phyloP scores from a whole-genome alignment of 92 coral and sea anemone species.

The Porites lobata region DNA sequence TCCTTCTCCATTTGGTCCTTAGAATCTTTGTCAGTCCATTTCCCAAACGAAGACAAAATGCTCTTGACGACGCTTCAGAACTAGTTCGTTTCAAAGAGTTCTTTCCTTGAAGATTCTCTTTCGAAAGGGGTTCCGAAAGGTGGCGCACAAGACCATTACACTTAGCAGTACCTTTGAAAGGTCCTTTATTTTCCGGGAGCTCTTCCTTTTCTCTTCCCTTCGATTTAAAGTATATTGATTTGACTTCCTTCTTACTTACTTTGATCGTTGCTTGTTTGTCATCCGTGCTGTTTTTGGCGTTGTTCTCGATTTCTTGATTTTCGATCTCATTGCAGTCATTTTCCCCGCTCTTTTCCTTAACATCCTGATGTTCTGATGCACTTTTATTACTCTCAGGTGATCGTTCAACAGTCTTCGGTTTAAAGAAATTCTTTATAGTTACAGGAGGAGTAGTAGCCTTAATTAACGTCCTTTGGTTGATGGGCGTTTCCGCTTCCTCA shows the following conservation, averaged over 20 bases:
- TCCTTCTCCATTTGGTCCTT: conserved; percentile 30
- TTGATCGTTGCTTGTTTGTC: not conserved
- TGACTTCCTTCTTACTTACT: conserved; percentile 3
- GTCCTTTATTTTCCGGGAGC: not conserved
- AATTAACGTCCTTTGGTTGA: conserved; percentile 79
- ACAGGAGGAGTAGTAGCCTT: conserved; percentile 92
- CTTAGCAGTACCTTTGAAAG: not conserved
- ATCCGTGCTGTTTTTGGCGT: not conserved
- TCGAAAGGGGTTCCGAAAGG: conserved; percentile 16
- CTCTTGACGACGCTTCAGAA: conserved; percentile 45
- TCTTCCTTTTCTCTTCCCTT: not conserved
- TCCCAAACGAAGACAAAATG: conserved; percentile 72
- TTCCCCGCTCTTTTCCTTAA: not conserved
- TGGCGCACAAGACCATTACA: conserved; percentile 16
- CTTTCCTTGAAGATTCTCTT: conserved; percentile 39
- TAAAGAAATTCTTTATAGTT: conserved; percentile 90
- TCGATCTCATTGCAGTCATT: not conserved
- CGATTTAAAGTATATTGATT: conserved; percentile 28
- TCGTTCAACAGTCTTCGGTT: conserved; percentile 49
- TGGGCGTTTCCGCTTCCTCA: conserved; percentile 76
- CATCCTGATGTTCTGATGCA: not conserved
- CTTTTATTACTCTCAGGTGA: not conserved
- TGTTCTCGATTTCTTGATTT: not conserved
- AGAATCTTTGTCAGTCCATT: conserved; percentile 21
- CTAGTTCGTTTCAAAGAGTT: conserved; percentile 67